Evolutionary conservation across 2,888 invertebrate species (phyloP).

Genomic region (Rugalucina vietnamica): DNA sequence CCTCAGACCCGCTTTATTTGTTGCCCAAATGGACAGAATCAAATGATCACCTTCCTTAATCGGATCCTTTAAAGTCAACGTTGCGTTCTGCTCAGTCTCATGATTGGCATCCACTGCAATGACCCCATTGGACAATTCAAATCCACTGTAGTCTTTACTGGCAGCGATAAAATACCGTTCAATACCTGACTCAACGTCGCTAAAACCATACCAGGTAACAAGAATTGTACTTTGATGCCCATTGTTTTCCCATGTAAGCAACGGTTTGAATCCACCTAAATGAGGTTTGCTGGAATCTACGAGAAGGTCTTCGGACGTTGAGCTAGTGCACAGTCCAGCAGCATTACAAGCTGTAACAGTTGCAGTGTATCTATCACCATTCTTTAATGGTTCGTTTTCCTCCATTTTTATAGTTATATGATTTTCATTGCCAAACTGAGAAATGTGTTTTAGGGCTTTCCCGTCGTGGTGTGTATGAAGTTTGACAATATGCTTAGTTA

Average conservation of each 20-base stretch:
- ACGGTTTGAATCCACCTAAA: conserved; percentile 56
- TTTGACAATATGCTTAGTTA: conserved; percentile 38
- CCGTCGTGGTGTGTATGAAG: conserved; percentile 49
- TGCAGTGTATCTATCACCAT: conserved; percentile 52
- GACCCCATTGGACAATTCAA: conserved; percentile 44
- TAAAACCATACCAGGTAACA: conserved; percentile 63
- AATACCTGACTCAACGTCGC: conserved; percentile 58
- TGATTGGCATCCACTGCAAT: not conserved
- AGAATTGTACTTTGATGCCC: not conserved
- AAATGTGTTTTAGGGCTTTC: conserved; percentile 40
- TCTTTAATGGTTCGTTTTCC: conserved; percentile 36
- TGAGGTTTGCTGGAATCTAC: conserved; percentile 68
- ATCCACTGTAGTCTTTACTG: conserved; percentile 43
- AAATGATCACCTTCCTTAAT: conserved; percentile 21
- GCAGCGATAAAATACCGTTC: conserved; percentile 41
- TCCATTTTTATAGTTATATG: conserved; percentile 33
- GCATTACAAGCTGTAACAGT: conserved; percentile 56
- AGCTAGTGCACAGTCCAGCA: conserved; percentile 57
- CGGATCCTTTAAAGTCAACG: not conserved
- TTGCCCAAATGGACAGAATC: conserved; percentile 56
- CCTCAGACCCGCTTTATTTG: conserved; percentile 56
- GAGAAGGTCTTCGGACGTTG: conserved; percentile 40
- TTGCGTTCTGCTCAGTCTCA: not conserved
- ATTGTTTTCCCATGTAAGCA: conserved; percentile 41
- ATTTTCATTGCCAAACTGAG: conserved; percentile 37